Percentiles rank a stretch among this genome's conserved stretches.
These are phyloP conservation scores for Oncorhynchus clarkii DNA, from an alignment of 2,113 vertebrate species.

Conservation along the genomic window DNA sequence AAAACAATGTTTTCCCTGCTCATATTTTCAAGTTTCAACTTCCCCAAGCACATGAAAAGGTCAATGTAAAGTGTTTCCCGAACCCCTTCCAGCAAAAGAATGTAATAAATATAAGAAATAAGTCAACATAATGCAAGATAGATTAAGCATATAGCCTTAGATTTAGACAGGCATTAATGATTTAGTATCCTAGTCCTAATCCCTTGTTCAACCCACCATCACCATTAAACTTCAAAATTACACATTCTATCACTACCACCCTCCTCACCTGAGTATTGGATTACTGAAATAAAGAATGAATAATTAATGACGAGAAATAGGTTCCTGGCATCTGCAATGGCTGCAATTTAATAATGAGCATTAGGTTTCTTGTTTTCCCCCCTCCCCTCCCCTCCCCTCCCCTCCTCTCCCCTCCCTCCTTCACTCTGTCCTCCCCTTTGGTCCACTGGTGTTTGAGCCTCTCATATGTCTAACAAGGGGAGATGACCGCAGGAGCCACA, in stretches of 20 bases:
- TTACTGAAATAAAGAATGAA: slow-evolving; percentile 98
- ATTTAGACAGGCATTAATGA: slow-evolving; percentile 61
- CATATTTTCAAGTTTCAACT: slow-evolving; percentile 27
- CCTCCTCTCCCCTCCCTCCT: slow-evolving; percentile 45
- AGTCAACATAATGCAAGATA: slow-evolving; percentile 69
- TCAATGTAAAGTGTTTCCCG: slow-evolving; percentile 56
- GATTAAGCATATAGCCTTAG: slow-evolving; percentile 44
- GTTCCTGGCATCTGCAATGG: slow-evolving; percentile 91
- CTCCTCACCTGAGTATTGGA: slow-evolving; percentile 98
- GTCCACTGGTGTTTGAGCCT: slow-evolving; percentile 78
- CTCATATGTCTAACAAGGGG: slow-evolving; percentile 71
- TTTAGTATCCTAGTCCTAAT: slow-evolving; percentile 61
- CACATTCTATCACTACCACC: slow-evolving; percentile 80
- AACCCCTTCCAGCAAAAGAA: slow-evolving; percentile 59
- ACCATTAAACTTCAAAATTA: slow-evolving; percentile 92
- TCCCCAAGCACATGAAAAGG: slow-evolving; percentile 46
- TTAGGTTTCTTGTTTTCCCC: slow-evolving; percentile 74
- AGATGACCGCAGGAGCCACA: slow-evolving; percentile 21
- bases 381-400: slow-evolving; percentile 23
- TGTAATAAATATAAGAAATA: slow-evolving; percentile 67
- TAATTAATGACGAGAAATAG: slow-evolving; percentile 98
- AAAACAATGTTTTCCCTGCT: slow-evolving; percentile 30
- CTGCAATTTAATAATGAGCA: slow-evolving; percentile 97
- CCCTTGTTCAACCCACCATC: slow-evolving; percentile 65
- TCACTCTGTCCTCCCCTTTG: slow-evolving; percentile 20